These are phyloP conservation scores for Leuciscus waleckii DNA, from an alignment of 2,797 vertebrate genomes.

Conservation along the genomic window DNA sequence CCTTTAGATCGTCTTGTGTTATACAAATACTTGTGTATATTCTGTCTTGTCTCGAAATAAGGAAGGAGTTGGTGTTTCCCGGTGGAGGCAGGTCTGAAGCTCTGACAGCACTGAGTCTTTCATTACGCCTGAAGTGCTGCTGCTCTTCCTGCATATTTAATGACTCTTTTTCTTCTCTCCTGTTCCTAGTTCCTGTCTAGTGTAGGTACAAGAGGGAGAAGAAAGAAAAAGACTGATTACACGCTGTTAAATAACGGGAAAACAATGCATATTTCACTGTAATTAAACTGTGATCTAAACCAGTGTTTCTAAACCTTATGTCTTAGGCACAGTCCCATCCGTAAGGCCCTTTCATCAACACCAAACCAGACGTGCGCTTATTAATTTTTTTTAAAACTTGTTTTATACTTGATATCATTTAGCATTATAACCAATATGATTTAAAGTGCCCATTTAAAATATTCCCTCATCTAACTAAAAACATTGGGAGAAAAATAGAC, in stretches of 20 bases:
- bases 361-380: background rate
- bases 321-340: background rate
- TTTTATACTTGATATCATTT: background rate
- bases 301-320: background rate
- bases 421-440: background rate
- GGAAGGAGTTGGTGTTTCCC: constrained; percentile 46
- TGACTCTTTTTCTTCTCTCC: constrained; percentile 69
- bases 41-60: constrained; percentile 23
- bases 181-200: constrained; percentile 60
- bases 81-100: constrained; percentile 55
- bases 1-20: background rate
- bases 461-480: background rate
- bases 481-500: background rate
- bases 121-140: constrained; percentile 71
- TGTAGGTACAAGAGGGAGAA: constrained; percentile 63
- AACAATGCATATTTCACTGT: constrained; percentile 11
- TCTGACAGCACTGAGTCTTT: constrained; percentile 60
- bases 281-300: constrained; percentile 22
- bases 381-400: background rate
- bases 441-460: background rate
- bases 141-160: constrained; percentile 79
- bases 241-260: constrained; percentile 9
- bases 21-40: background rate
- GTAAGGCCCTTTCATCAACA: background rate
- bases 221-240: constrained; percentile 54